Evolutionary conservation across 2,888 invertebrate genomes (phyloP).

Genomic region (Rhingia campestris): DNA sequence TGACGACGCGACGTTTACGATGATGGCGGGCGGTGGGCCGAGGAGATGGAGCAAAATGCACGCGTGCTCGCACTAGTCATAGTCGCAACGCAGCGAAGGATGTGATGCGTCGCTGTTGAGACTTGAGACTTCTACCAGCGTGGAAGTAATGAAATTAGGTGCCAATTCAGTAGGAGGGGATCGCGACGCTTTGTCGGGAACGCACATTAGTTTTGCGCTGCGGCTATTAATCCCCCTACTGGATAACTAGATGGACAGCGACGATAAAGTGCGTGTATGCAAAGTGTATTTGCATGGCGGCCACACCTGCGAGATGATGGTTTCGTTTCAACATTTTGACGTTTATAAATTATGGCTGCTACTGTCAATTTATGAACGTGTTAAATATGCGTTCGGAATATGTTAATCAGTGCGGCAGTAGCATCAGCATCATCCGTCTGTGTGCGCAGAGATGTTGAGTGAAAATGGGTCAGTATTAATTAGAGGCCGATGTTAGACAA

Average conservation of each 20-base stretch:
- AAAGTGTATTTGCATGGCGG: conserved; percentile 45
- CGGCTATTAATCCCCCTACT: conserved; percentile 60
- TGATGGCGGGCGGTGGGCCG: neutral
- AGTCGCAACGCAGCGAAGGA: conserved; percentile 18
- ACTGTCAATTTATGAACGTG: conserved; percentile 65
- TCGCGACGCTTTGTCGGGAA: conserved; percentile 61
- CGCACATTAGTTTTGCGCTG: conserved; percentile 58
- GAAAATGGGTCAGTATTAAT: conserved; percentile 70
- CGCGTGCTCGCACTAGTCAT: conserved; percentile 34
- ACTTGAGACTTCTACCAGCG: conserved; percentile 15
- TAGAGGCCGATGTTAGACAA: conserved; percentile 19
- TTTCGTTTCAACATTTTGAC: conserved; percentile 55
- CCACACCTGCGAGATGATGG: conserved; percentile 65
- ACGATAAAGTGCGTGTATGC: conserved; percentile 69
- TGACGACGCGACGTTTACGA: conserved; percentile 2
- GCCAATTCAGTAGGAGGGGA: conserved; percentile 38
- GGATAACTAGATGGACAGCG: conserved; percentile 59
- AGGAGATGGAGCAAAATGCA: conserved; percentile 17
- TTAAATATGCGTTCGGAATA: conserved; percentile 43
- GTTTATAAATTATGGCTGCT: conserved; percentile 72
- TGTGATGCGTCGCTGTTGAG: conserved; percentile 45
- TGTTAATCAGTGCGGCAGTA: conserved; percentile 35
- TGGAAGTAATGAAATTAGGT: conserved; percentile 73
- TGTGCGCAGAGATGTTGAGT: conserved; percentile 22
- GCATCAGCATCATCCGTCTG: conserved; percentile 9